Evolutionary conservation across 2,113 vertebrate genomes (phyloP), one percentile per base, ranked within the genome.

Genomic region (Passer montanus): DNA sequence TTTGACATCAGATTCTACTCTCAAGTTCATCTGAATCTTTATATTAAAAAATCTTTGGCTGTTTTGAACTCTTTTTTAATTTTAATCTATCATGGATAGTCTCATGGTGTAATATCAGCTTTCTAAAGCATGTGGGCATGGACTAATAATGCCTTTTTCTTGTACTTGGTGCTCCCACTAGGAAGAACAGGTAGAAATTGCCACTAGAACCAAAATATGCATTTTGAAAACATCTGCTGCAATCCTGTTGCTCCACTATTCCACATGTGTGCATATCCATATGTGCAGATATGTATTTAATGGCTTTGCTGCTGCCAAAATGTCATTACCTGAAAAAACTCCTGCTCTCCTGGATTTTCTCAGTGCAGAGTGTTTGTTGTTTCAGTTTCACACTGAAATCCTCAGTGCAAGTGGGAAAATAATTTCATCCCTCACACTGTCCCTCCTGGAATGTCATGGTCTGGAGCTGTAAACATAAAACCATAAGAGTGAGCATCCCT

Each of bases 1-100:
- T 82, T 64, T 84, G 79, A 81, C n/a, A 16, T 60, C 76, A 72
- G 31, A 46, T 74, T 83, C 10, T 39, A 22, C 53, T 91, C 47
- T 68, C 44, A 78, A 84, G 68, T 92, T 63, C 41, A 50, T 76
- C 59, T 95, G 49, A 69, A 63, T 41, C 44, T 43, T 89, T 76
- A 41, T 46, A 49, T 72, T 60, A 12, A 47, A 72, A 13, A 31
- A 30, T 16, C 26, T 53, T 60, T 14, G 33, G 19, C 44, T 56
- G 4, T 52, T 76, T 84, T 58, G 23, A 78, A 41, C 30, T 53
- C 5, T 33, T 26, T 47, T 50, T 63, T 49, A 22, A 30, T 62
- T 83, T 92, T 37, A 9, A 15, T 58, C 31, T 47, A 27, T 41
- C 47, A 22, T 59, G 44, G 50, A 30, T 15, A 31, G 46, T n/a